These are phyloP conservation scores for Thaumetopoea pityocampa DNA, from an alignment of 1,140 invertebrate genomes.

Conservation along the genomic window DNA sequence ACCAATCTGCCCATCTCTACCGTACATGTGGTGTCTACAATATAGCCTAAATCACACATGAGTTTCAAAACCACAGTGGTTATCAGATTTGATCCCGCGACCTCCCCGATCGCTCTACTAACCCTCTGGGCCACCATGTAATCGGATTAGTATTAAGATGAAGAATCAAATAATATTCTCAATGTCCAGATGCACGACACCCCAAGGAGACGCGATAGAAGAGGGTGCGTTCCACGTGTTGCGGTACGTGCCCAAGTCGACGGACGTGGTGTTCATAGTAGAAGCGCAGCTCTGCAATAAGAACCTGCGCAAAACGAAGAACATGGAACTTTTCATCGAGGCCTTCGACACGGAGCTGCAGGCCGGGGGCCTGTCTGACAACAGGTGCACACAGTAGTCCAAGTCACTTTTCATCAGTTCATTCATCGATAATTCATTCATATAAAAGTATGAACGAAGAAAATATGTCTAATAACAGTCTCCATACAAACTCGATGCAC, in stretches of 20 bases:
- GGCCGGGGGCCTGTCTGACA: constrained; percentile 78
- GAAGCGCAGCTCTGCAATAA: constrained; percentile 90
- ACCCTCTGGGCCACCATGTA: too few relatives aligned
- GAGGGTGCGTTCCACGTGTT: constrained; percentile 84
- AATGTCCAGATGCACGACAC: constrained; percentile 76
- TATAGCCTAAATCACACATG: too few relatives aligned
- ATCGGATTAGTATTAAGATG: too few relatives aligned
- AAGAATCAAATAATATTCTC: not conserved
- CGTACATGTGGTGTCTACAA: too few relatives aligned
- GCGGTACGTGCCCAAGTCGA: constrained; percentile 77
- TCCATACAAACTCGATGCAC: too few relatives aligned
- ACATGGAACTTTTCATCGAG: constrained; percentile 80
- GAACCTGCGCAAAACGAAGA: constrained; percentile 78
- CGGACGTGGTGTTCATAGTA: constrained; percentile 92
- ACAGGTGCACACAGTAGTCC: constrained; percentile 73
- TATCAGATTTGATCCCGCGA: too few relatives aligned
- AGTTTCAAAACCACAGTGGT: too few relatives aligned
- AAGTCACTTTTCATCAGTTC: not conserved
- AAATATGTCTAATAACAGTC: too few relatives aligned
- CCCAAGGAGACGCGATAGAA: constrained; percentile 79
- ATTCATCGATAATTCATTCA: not conserved
- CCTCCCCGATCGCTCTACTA: too few relatives aligned
- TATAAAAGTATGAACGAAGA: too few relatives aligned
- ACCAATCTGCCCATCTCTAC: too few relatives aligned
- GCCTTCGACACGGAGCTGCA: constrained; percentile 82